These are phyloP conservation scores for Spisula subtruncata DNA, from an alignment of 2,888 invertebrate genomes.

Conservation along the genomic window DNA sequence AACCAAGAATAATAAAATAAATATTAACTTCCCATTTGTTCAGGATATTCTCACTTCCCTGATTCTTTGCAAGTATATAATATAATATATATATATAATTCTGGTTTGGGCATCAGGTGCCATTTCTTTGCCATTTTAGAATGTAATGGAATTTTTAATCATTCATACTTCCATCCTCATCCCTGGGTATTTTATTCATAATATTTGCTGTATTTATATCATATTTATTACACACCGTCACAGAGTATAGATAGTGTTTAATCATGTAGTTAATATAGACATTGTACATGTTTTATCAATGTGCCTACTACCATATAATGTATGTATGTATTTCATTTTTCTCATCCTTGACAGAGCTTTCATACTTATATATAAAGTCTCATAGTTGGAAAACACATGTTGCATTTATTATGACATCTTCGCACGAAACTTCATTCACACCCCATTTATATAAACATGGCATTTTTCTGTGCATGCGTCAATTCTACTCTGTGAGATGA, in stretches of 20 bases:
- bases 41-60: neutral
- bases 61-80: neutral
- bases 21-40: too few species aligned
- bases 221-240: conserved; percentile 34
- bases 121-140: conserved; percentile 51
- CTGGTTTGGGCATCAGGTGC: conserved; percentile 48
- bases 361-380: conserved; percentile 14
- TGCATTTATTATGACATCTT: conserved; percentile 9
- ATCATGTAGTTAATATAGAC: conserved; percentile 35
- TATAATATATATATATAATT: conserved; percentile 26
- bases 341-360: conserved; percentile 31
- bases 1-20: too few species aligned
- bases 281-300: conserved; percentile 33
- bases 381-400: neutral
- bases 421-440: neutral
- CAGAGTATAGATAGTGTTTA: conserved; percentile 1
- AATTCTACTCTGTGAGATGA: neutral
- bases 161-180: conserved; percentile 16
- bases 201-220: conserved; percentile 34
- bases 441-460: neutral
- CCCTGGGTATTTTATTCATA: conserved; percentile 50
- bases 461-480: neutral
- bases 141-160: conserved; percentile 30
- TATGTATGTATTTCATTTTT: conserved; percentile 31
- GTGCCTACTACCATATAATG: conserved; percentile 40